phyloP scores from a whole-genome alignment of 2,113 vertebrate genomes.

The Lasiurus cinereus region DNA sequence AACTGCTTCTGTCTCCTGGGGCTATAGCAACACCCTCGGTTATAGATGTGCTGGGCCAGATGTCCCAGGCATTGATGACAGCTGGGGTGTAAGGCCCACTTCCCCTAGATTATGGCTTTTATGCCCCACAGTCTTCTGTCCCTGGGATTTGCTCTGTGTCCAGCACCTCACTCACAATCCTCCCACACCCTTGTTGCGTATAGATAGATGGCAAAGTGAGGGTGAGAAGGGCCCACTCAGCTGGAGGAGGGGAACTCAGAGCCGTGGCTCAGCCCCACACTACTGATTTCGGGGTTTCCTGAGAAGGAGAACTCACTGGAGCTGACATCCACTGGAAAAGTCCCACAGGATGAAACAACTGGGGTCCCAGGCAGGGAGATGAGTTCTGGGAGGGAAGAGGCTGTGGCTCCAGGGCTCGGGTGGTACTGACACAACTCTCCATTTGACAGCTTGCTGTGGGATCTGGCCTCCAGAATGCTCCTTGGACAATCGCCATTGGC shows the following conservation, averaged over 20 bases:
- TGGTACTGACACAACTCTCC: background rate
- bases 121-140: background rate
- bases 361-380: background rate
- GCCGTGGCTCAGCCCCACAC: background rate
- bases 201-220: background rate
- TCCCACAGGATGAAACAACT: background rate
- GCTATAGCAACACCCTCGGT: rapidly evolving
- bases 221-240: background rate
- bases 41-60: no score
- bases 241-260: background rate
- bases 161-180: background rate
- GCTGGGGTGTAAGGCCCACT: background rate
- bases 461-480: background rate
- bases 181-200: background rate
- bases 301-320: background rate
- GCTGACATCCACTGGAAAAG: background rate
- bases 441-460: background rate
- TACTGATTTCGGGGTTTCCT: background rate
- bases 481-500: no score
- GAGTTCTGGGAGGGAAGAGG: background rate
- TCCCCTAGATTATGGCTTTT: no score
- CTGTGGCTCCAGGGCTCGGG: background rate
- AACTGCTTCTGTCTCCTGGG: rapidly evolving
- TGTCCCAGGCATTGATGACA: background rate
- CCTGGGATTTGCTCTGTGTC: background rate